These are phyloP conservation scores for Lottia scabra DNA, from an alignment of 2,888 invertebrate species.

Conservation along the genomic window DNA sequence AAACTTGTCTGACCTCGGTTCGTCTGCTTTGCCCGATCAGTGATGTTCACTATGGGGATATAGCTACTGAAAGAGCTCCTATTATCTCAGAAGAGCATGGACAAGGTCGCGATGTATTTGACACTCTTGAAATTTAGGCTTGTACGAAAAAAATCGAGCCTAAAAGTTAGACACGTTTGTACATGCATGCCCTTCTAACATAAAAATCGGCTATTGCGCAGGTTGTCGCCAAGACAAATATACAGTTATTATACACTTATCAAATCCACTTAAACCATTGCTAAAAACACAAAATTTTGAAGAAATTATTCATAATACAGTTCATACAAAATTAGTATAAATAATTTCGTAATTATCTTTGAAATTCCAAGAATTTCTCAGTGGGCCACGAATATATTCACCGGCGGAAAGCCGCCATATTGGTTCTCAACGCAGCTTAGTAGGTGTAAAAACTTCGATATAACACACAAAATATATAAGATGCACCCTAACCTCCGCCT, in stretches of 20 bases:
- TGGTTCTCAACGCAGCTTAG: conserved; percentile 50
- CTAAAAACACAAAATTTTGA: conserved; percentile 12
- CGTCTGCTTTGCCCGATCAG: conserved; percentile 15
- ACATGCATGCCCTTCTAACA: conserved; percentile 61
- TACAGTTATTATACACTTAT: conserved; percentile 22
- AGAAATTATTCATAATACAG: conserved; percentile 5
- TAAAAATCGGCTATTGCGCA: conserved; percentile 49
- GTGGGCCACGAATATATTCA: conserved; percentile 39
- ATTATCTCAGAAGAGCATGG: not conserved
- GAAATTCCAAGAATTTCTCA: conserved; percentile 46
- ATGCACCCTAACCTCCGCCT: conserved; percentile 64
- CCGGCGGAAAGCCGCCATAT: conserved; percentile 62
- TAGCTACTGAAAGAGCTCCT: conserved; percentile 7
- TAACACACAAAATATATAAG: conserved; percentile 39
- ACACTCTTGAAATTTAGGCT: not conserved
- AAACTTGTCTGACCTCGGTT: conserved; percentile 11
- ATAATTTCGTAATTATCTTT: conserved; percentile 5
- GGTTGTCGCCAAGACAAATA: conserved; percentile 29
- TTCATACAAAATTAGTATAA: conserved; percentile 5
- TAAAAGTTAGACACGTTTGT: conserved; percentile 42
- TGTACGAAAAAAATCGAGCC: not conserved
- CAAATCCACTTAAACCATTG: conserved; percentile 15
- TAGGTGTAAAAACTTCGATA: conserved; percentile 30
- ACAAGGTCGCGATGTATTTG: not conserved
- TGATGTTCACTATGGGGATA: conserved; percentile 11